phyloP scores from a whole-genome alignment of 2,113 vertebrate genomes.

The Chaetura pelagica region DNA sequence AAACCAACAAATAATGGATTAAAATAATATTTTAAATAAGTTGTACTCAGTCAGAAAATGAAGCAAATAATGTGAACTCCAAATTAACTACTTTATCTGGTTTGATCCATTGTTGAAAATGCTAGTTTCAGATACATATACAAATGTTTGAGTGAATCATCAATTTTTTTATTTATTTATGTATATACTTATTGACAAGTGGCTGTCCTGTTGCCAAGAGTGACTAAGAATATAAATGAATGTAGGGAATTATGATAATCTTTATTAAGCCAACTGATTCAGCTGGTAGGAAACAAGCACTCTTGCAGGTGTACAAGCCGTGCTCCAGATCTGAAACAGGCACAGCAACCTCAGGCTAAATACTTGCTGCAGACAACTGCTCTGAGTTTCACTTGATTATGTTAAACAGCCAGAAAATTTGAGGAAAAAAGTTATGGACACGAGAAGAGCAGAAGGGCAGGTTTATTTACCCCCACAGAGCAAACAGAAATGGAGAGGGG shows the following conservation, averaged over 20 bases:
- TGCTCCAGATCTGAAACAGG: constrained; percentile 10
- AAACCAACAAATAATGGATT: neutral
- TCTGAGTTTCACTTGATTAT: neutral
- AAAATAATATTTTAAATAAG: neutral
- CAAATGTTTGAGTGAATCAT: neutral
- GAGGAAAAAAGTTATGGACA: neutral
- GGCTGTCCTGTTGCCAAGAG: neutral
- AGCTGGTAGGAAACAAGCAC: constrained; percentile 23
- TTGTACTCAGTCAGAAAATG: neutral
- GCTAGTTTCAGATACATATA: neutral
- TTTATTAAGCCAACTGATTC: constrained; percentile 39
- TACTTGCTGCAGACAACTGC: neutral
- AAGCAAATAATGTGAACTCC: neutral
- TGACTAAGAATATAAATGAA: constrained; percentile 15
- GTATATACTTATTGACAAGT: neutral
- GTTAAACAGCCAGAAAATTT: neutral
- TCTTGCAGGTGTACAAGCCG: neutral
- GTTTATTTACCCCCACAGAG: neutral
- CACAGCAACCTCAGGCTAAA: constrained; percentile 20
- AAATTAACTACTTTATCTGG: neutral
- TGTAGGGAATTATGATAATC: constrained; percentile 22
- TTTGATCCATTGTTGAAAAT: neutral
- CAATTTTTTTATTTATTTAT: constrained; percentile 1
- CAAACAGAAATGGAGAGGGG: neutral
- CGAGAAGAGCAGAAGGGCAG: neutral